Base-by-base conservation (phyloP, 2,888 invertebrate genomes). In the Altica lythri region DNA sequence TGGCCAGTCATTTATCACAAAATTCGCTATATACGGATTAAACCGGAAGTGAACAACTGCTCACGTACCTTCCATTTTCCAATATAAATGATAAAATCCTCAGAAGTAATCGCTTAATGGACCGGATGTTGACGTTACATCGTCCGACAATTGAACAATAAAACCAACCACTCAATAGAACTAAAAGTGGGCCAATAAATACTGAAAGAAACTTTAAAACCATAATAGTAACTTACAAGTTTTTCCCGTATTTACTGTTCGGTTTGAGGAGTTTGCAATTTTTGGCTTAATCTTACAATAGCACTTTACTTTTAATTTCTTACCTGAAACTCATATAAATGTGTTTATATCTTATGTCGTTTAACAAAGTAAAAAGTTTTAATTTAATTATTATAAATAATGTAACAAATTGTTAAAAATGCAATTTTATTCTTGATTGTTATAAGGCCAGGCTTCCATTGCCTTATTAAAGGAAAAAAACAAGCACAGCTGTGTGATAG, bases 61-160 rank as follows among this genome's bases (percentile, higher is more conserved):
- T 40, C 45, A 34, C 45, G 45, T 34, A 45, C 3, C 45, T 22
- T 45, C 45, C 34, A 34, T 45, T 45, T 45, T 16, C 45, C 45
- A 22, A 45, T 45, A 45, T 45, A 45, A 42, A 34, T 45, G 22
- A 45, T 45, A 22, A 34, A 45, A 34, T 45, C 22, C 45, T 45
- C 22, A 34, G 40, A 45, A 45, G 22, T 34, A 45, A 45, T 32
- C 45, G 45, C 14, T 45, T 45, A 45, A 45, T 45, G 45, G 45
- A 45, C 34, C 45, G 45, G 34, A 45, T 34, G 45, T 34, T 45
- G 45, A 45, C 34, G 45, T 34, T 45, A 34, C 45, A 40, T 40
- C 40, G 40, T 13, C 22, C 40, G 22, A 13, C 40, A 34, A 22
- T 22, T 14, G 14, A 45, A 45, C 45, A 45, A 45, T 45, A 45